Evolutionary conservation across 2,888 invertebrate genomes (phyloP).

Genomic region (Melieria crassipennis): DNA sequence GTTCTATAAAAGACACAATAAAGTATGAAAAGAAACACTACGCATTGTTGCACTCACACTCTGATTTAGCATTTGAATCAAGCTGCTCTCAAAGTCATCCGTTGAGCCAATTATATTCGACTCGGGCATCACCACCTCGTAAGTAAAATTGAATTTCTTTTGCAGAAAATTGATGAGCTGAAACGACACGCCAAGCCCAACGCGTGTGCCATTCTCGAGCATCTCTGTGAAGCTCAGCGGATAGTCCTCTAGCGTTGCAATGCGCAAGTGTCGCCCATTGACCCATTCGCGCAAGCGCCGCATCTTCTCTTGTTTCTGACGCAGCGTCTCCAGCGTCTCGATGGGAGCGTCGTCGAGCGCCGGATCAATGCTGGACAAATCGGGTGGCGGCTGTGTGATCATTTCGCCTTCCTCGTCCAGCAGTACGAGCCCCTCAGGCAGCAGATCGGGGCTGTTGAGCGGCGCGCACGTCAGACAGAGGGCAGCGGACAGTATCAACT

Average conservation of each 20-base stretch:
- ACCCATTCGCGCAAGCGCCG: constrained; percentile 52
- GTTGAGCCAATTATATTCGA: constrained; percentile 71
- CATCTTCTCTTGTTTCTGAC: constrained; percentile 48
- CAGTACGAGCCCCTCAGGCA: constrained; percentile 46
- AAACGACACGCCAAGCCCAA: constrained; percentile 79
- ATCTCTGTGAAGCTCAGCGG: constrained; percentile 70
- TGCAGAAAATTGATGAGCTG: constrained; percentile 75
- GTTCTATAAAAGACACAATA: constrained; percentile 66
- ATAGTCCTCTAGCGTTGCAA: constrained; percentile 69
- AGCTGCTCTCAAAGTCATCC: constrained; percentile 68
- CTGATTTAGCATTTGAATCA: constrained; percentile 72
- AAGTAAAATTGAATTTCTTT: constrained; percentile 78
- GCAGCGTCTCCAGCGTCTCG: constrained; percentile 49
- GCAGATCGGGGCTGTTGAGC: constrained; percentile 36
- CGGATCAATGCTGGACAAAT: constrained; percentile 32
- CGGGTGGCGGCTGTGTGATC: background rate
- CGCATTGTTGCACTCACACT: constrained; percentile 66
- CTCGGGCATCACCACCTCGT: constrained; percentile 73
- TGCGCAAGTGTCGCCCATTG: constrained; percentile 58
- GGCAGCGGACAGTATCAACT: constrained; percentile 57
- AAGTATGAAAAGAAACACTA: background rate
- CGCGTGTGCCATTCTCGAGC: constrained; percentile 68
- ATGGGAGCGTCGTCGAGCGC: constrained; percentile 42
- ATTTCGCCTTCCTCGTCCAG: constrained; percentile 42
- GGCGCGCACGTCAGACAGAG: constrained; percentile 56